phyloP scores from a whole-genome alignment of 1,140 invertebrate species.

The Drosophila trapezifrons region DNA sequence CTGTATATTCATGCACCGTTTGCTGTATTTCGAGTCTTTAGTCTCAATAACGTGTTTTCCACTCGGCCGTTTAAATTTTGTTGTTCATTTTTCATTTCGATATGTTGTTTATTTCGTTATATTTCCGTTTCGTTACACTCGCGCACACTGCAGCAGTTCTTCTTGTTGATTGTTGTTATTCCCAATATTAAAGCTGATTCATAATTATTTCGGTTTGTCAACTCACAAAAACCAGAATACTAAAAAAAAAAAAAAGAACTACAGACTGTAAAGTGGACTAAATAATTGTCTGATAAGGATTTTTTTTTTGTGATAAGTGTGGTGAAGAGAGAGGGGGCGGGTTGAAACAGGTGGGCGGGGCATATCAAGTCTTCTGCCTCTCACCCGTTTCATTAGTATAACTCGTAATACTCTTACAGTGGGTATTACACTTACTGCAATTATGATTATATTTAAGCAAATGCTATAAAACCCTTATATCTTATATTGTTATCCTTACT shows the following conservation, averaged over 20 bases:
- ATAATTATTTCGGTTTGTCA: slow-evolving; percentile 73
- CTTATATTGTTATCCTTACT: too few relatives aligned
- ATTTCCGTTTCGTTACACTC: slow-evolving; percentile 63
- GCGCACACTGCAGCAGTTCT: slow-evolving; percentile 12
- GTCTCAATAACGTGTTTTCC: slow-evolving; percentile 36
- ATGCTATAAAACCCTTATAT: too few relatives aligned
- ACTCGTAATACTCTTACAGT: background rate
- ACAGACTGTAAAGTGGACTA: slow-evolving; percentile 43
- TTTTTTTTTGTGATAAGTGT: slow-evolving; percentile 21
- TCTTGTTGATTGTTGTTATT: slow-evolving; percentile 18
- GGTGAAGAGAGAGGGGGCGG: background rate
- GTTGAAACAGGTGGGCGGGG: slow-evolving; percentile 3
- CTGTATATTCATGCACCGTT: slow-evolving; percentile 15
- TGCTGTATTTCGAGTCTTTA: slow-evolving; percentile 25
- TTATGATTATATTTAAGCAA: too few relatives aligned
- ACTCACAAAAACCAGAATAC: slow-evolving; percentile 24
- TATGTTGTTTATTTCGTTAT: slow-evolving; percentile 26
- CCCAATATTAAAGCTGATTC: slow-evolving; percentile 61
- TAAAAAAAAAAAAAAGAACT: slow-evolving; percentile 16
- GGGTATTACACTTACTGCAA: too few relatives aligned
- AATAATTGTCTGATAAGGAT: slow-evolving; percentile 52
- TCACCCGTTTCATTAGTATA: background rate
- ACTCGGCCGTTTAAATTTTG: background rate
- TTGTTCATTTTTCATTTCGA: slow-evolving; percentile 18
- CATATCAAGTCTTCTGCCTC: background rate